Conservation (phyloP, 2,797 vertebrate genomes). For the Erethizon dorsatum region DNA sequence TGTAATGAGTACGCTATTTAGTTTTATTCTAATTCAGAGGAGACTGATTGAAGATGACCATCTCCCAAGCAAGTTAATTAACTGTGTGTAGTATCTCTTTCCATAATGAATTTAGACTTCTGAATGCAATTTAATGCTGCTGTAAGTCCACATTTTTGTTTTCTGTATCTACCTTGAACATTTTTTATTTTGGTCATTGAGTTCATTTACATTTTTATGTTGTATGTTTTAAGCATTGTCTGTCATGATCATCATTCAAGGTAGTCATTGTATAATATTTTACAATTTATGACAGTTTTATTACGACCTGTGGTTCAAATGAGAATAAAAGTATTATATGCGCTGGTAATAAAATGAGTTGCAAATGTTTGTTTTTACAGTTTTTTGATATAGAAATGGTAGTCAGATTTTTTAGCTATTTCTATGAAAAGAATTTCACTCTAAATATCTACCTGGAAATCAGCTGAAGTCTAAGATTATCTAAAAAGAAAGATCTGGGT, state of each 20-base stretch:
- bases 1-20: not conserved
- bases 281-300: not conserved
- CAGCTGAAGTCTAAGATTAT: not conserved
- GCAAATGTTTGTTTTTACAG: not conserved
- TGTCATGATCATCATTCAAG: not conserved
- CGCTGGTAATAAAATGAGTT: not conserved
- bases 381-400: not conserved
- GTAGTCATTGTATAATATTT: not conserved
- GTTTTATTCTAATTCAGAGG: not conserved
- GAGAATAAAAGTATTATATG: not conserved
- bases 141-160: not conserved
- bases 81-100: not conserved
- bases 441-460: not conserved
- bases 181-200: not conserved
- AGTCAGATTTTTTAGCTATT: not conserved
- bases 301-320: not conserved
- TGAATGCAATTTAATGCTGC: slow-evolving; percentile 3
- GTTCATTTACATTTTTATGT: not conserved
- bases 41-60: not conserved
- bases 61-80: not conserved
- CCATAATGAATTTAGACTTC: slow-evolving; percentile 33
- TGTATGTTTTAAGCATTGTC: not conserved
- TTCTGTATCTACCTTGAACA: not conserved
- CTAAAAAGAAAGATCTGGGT: not conserved
- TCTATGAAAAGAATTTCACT: not conserved